These are phyloP conservation scores for Glossophaga mutica DNA, from an alignment of 2,797 vertebrate species.

Conservation along the genomic window DNA sequence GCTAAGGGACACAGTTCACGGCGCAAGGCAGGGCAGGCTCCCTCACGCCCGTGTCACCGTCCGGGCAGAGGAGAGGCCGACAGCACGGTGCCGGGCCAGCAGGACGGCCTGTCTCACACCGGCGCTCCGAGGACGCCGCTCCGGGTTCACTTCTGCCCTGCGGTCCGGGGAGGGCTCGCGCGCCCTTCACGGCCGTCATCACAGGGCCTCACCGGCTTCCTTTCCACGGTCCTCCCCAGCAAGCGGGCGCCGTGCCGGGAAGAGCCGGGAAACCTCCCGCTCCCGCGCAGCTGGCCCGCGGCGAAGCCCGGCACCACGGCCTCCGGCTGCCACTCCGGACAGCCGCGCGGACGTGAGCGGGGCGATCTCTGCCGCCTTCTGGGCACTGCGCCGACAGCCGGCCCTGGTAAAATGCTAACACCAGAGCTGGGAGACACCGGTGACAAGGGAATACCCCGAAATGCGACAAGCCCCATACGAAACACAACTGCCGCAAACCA, in stretches of 20 bases:
- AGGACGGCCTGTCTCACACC: accelerated
- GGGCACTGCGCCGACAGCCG: background rate
- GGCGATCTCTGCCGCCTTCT: background rate
- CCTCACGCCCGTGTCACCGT: background rate
- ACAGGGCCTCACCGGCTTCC: background rate
- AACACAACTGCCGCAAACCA: background rate
- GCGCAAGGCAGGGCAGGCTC: background rate
- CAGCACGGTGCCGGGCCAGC: background rate
- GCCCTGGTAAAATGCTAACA: background rate
- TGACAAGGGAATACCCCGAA: background rate
- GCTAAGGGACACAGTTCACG: background rate
- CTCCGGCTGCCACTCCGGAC: background rate
- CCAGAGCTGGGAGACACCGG: background rate
- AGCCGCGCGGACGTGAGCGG: background rate
- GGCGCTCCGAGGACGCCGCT: background rate
- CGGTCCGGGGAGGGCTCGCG: background rate
- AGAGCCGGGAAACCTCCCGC: background rate
- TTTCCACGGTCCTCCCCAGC: background rate
- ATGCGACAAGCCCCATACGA: background rate
- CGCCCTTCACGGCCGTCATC: background rate
- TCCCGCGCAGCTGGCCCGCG: background rate
- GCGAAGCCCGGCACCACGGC: background rate
- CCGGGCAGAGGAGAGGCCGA: background rate
- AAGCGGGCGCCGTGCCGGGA: background rate
- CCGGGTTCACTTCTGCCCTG: background rate